Conservation (phyloP, 2,113 vertebrate genomes). For the Amblyornis subalaris region DNA sequence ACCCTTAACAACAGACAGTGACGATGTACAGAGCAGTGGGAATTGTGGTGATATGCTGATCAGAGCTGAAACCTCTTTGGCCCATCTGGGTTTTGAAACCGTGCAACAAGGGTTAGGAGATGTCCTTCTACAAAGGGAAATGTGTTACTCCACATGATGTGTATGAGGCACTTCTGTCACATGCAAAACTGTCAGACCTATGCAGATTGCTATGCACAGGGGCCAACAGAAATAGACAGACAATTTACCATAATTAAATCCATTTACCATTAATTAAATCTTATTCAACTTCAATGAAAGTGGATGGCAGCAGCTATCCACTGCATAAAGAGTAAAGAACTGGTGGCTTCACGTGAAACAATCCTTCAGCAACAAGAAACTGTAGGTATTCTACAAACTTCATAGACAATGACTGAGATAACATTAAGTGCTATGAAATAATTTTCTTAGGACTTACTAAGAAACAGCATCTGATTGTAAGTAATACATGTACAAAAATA, state of each 20-base stretch:
- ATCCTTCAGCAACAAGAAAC: neutral
- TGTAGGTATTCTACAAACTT: neutral
- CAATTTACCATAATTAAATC: neutral
- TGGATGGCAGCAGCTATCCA: neutral
- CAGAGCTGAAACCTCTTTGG: neutral
- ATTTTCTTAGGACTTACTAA: neutral
- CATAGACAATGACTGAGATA: neutral
- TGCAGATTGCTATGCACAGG: neutral
- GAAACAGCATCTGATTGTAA: neutral
- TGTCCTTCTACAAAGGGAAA: neutral
- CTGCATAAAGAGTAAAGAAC: neutral
- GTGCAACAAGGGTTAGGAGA: neutral
- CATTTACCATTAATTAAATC: neutral
- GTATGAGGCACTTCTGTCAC: neutral
- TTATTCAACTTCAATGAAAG: neutral
- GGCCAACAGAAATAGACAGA: neutral
- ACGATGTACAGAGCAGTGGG: neutral
- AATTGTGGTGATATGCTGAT: neutral
- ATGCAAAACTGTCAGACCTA: neutral
- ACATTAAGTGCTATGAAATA: neutral
- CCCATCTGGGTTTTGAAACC: neutral
- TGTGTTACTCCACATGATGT: neutral
- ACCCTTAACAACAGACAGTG: neutral
- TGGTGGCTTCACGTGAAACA: neutral
- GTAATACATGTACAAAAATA: neutral